Percentiles rank a stretch among this genome's conserved stretches.
phyloP scores from a whole-genome alignment of 1,140 invertebrate species.

The Drosophila littoralis region DNA sequence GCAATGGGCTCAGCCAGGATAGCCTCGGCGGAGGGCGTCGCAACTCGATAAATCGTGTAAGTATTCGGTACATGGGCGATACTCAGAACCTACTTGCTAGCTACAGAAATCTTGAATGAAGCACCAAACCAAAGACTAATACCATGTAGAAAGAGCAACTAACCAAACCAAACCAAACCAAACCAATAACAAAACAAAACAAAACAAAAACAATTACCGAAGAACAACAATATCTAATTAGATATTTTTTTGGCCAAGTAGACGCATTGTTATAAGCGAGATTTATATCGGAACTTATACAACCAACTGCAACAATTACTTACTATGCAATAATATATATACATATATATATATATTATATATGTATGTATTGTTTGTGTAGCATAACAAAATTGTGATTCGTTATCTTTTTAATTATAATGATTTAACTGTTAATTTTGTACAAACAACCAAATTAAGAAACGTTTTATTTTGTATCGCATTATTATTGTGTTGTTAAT shows the following conservation, averaged over 20 bases:
- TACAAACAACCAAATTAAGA: constrained; percentile 7
- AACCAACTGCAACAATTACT: constrained; percentile 13
- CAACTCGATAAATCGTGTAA: constrained; percentile 84
- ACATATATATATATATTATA: constrained; percentile 19
- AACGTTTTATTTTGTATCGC: constrained; percentile 31
- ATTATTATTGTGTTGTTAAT: constrained; percentile 55
- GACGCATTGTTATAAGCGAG: constrained; percentile 48
- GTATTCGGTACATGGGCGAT: constrained; percentile 83
- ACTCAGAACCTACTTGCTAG: constrained; percentile 83
- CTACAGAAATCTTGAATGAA: constrained; percentile 84
- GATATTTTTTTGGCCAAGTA: constrained; percentile 59
- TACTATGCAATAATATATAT: constrained; percentile 15
- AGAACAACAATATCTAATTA: constrained; percentile 27
- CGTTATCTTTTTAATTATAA: constrained; percentile 39
- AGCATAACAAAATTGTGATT: constrained; percentile 49
- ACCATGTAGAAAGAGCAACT: constrained; percentile 53
- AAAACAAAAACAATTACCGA: constrained; percentile 44
- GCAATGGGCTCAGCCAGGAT: constrained; percentile 63
- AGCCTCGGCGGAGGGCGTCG: constrained; percentile 53
- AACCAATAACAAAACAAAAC: constrained; percentile 24
- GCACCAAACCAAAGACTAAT: constrained; percentile 57
- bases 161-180: constrained; percentile 51
- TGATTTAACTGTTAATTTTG: constrained; percentile 47
- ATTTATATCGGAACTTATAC: constrained; percentile 25
- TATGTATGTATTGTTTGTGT: constrained; percentile 47